Evolutionary conservation across 2,888 invertebrate genomes (phyloP).

Genomic region (Drosophila kanekoi): DNA sequence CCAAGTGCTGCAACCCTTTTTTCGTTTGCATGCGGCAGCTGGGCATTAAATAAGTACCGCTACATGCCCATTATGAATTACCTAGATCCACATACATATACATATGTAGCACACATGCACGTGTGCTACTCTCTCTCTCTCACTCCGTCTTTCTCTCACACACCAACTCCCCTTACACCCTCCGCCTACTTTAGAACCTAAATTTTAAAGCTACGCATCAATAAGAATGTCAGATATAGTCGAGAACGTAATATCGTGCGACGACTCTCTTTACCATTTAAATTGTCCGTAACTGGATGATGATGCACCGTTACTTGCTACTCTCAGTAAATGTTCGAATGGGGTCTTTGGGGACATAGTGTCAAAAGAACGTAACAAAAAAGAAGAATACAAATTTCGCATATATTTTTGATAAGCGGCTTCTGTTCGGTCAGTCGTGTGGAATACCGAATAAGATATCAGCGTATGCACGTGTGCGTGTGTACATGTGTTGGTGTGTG

Average conservation of each 20-base stretch:
- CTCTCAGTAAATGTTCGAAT: background rate
- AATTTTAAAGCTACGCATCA: conserved; percentile 27
- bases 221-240: conserved; percentile 29
- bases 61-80: conserved; percentile 53
- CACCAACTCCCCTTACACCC: background rate
- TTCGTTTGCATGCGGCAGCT: conserved; percentile 52
- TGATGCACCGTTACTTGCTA: conserved; percentile 48
- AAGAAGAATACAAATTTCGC: conserved; percentile 41
- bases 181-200: conserved; percentile 26
- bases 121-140: conserved; percentile 34
- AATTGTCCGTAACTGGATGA: conserved; percentile 34
- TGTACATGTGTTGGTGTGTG: background rate
- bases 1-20: conserved; percentile 54
- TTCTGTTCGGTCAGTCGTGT: conserved; percentile 18
- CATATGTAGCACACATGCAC: conserved; percentile 33
- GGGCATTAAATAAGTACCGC: conserved; percentile 47
- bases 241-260: conserved; percentile 20
- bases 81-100: conserved; percentile 2
- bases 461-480: conserved; percentile 13
- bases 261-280: conserved; percentile 31
- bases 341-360: conserved; percentile 37
- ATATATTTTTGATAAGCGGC: conserved; percentile 56
- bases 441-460: conserved; percentile 51
- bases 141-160: conserved; percentile 3
- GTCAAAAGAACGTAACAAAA: conserved; percentile 38